Conservation (phyloP, 2,113 vertebrate genomes). For the Gallinago undulata region DNA sequence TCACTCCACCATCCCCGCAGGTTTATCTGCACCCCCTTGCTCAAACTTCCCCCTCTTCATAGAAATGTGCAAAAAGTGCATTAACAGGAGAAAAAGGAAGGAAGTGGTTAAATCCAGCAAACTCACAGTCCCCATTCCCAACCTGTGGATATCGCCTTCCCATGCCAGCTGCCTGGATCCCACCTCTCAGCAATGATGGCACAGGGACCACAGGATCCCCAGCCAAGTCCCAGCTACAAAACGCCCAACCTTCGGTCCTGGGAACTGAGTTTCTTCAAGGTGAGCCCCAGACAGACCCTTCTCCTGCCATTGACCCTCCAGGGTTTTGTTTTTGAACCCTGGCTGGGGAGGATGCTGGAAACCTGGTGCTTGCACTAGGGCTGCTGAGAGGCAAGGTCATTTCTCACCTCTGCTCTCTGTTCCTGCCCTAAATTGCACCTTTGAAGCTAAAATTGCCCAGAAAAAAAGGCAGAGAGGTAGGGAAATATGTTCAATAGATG, state of each 20-base stretch:
- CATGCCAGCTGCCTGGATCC: not conserved
- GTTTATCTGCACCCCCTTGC: not conserved
- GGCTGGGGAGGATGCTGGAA: not conserved
- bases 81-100: not conserved
- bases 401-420: not conserved
- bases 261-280: not conserved
- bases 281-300: rapidly evolving
- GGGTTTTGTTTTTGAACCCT: not conserved
- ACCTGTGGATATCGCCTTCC: not conserved
- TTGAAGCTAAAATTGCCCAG: not conserved
- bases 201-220: not conserved
- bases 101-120: not conserved
- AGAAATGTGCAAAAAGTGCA: rapidly evolving
- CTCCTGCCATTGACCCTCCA: not conserved
- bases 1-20: not conserved
- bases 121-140: not conserved
- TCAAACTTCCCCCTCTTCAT: not conserved
- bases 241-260: not conserved
- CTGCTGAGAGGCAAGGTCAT: rapidly evolving
- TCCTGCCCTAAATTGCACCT: not conserved
- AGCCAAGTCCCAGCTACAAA: not conserved
- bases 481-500: not conserved
- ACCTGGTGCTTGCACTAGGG: not conserved
- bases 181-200: not conserved
- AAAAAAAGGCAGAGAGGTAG: not conserved